Conservation (phyloP, 2,113 vertebrate species). For the Nymphicus hollandicus region DNA sequence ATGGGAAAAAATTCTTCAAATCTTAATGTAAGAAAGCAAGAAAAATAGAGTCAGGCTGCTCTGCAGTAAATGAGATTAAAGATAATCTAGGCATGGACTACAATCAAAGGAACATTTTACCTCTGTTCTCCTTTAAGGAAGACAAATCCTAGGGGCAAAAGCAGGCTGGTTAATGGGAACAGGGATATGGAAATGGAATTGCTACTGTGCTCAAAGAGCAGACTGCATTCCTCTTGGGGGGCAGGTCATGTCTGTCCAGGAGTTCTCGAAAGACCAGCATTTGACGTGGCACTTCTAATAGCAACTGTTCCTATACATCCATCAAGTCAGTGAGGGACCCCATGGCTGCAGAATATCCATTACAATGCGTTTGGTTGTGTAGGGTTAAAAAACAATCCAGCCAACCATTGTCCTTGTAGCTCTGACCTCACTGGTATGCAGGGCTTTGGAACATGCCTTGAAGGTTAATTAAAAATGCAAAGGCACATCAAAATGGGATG, state of each 20-base stretch:
- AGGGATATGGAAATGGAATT: slow-evolving; percentile 26
- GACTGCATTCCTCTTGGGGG: not conserved
- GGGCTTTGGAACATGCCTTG: slow-evolving; percentile 25
- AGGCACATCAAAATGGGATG: slow-evolving; percentile 43
- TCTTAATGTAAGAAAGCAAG: not conserved
- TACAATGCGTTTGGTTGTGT: not conserved
- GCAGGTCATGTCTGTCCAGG: not conserved
- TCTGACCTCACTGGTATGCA: not conserved
- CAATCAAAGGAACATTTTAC: slow-evolving; percentile 55
- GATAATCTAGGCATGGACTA: slow-evolving; percentile 46
- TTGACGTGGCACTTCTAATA: not conserved
- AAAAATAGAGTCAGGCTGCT: not conserved
- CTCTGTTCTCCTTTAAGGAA: slow-evolving; percentile 34
- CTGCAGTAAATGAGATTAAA: slow-evolving; percentile 21
- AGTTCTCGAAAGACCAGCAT: slow-evolving; percentile 2
- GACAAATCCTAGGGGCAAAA: slow-evolving; percentile 46
- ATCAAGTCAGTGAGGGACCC: not conserved
- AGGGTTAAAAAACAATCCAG: slow-evolving; percentile 46
- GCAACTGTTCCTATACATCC: not conserved
- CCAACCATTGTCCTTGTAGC: not conserved
- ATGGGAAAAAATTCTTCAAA: not conserved
- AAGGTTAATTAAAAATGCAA: slow-evolving; percentile 55
- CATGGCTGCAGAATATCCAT: not conserved
- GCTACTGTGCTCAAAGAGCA: not conserved
- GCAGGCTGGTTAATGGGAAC: not conserved